phyloP scores from a whole-genome alignment of 2,797 vertebrate genomes.

The Silurus aristotelis region DNA sequence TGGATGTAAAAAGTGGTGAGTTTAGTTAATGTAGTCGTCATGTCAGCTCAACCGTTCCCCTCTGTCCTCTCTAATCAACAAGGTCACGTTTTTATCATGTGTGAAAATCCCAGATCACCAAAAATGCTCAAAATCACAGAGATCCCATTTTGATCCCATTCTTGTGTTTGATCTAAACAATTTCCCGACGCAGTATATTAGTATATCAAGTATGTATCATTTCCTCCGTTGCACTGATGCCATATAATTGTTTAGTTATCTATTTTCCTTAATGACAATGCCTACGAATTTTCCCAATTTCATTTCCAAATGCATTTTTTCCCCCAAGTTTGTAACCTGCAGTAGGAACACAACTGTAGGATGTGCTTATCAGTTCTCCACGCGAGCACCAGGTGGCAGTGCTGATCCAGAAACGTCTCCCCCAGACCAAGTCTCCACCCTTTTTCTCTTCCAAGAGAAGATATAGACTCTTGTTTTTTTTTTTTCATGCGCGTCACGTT shows the following conservation, averaged over 20 bases:
- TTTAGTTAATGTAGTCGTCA: background rate
- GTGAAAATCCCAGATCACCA: background rate
- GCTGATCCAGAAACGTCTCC: slow-evolving; percentile 27
- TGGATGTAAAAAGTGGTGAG: background rate
- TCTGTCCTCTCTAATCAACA: background rate
- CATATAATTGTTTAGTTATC: too few species aligned
- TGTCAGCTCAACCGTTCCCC: background rate
- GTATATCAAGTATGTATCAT: too few species aligned
- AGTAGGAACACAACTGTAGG: background rate
- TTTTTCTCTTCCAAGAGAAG: slow-evolving; percentile 36
- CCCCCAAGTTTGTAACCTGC: too few species aligned
- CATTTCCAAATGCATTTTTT: background rate
- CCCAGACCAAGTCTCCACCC: slow-evolving; percentile 48
- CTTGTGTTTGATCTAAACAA: background rate
- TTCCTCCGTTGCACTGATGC: too few species aligned
- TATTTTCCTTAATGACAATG: too few species aligned
- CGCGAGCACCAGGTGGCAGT: slow-evolving; percentile 51
- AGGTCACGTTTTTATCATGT: background rate
- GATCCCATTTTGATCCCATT: background rate
- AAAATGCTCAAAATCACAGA: background rate
- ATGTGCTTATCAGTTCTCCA: background rate
- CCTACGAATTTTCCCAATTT: background rate
- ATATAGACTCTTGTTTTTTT: slow-evolving; percentile 22
- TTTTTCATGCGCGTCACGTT: slow-evolving; percentile 58
- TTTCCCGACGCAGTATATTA: too few species aligned